These are phyloP conservation scores for Hyperoodon ampullatus DNA, from an alignment of 2,113 vertebrate species.

Conservation along the genomic window DNA sequence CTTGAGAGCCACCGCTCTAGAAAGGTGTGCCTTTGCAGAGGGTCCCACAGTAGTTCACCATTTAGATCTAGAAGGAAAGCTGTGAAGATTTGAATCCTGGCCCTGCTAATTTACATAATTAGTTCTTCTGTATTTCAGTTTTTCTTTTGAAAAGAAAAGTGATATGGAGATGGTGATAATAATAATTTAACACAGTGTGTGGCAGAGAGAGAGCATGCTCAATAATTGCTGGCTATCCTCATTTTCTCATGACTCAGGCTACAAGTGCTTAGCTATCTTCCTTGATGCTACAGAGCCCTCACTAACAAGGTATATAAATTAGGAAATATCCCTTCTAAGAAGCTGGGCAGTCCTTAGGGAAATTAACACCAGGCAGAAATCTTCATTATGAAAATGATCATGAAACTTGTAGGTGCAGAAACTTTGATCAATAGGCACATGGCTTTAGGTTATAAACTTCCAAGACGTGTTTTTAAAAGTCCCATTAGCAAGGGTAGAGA, in stretches of 20 bases:
- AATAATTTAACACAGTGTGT: background rate
- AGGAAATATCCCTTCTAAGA: slow-evolving; percentile 62
- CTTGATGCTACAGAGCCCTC: background rate
- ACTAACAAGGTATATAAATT: slow-evolving; percentile 66
- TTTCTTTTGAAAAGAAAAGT: background rate
- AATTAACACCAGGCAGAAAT: slow-evolving; percentile 58
- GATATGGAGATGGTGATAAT: background rate
- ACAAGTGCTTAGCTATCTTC: slow-evolving; percentile 21
- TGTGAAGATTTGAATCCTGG: background rate
- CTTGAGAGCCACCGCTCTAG: accelerated
- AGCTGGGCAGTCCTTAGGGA: slow-evolving; percentile 51
- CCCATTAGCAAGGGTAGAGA: slow-evolving; percentile 34
- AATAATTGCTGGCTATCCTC: background rate
- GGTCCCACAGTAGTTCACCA: background rate
- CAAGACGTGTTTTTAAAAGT: slow-evolving; percentile 34
- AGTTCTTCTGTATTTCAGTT: background rate
- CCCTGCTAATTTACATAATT: background rate
- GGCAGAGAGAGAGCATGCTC: background rate
- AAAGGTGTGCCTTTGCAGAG: background rate
- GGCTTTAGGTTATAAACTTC: slow-evolving; percentile 33
- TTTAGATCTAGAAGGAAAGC: background rate
- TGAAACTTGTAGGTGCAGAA: background rate
- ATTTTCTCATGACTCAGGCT: background rate
- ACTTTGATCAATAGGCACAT: slow-evolving; percentile 63
- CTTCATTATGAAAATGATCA: slow-evolving; percentile 41